A percentile compares a stretch with the other conserved stretches of the same genome.
phyloP scores from a whole-genome alignment of 2,113 vertebrate species.

The Muscicapa adusta region DNA sequence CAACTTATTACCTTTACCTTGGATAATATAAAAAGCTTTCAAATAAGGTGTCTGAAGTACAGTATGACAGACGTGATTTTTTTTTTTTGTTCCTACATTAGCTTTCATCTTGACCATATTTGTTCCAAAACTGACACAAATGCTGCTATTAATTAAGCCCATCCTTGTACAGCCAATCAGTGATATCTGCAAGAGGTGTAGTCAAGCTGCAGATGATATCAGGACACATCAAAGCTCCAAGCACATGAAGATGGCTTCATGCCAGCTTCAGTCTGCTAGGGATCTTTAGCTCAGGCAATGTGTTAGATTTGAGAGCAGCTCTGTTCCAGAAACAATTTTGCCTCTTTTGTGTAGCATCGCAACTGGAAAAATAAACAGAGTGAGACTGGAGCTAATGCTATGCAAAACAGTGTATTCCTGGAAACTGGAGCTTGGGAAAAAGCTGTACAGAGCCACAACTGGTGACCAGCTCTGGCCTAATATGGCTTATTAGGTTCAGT shows the following conservation, averaged over 20 bases:
- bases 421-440: not conserved
- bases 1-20: not conserved
- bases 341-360: not conserved
- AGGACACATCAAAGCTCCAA: not conserved
- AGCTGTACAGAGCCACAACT: not conserved
- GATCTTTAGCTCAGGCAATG: not conserved
- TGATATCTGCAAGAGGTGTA: not conserved
- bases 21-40: not conserved
- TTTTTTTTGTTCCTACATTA: not conserved
- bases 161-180: not conserved
- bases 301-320: not conserved
- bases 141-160: not conserved
- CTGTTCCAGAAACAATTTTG: slow-evolving; percentile 24
- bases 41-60: not conserved
- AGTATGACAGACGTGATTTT: not conserved
- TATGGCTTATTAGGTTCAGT: not conserved
- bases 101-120: not conserved
- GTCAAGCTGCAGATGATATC: slow-evolving; percentile 18
- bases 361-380: slow-evolving; percentile 1
- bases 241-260: not conserved
- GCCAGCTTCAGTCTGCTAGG: not conserved
- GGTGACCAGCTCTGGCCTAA: not conserved
- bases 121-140: not conserved
- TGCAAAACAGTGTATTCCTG: not conserved
- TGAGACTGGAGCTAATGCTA: not conserved